A percentile compares a stretch with the other conserved stretches of the same genome.
These are phyloP conservation scores for Pyrgus malvae DNA, from an alignment of 2,888 invertebrate species.

Conservation along the genomic window DNA sequence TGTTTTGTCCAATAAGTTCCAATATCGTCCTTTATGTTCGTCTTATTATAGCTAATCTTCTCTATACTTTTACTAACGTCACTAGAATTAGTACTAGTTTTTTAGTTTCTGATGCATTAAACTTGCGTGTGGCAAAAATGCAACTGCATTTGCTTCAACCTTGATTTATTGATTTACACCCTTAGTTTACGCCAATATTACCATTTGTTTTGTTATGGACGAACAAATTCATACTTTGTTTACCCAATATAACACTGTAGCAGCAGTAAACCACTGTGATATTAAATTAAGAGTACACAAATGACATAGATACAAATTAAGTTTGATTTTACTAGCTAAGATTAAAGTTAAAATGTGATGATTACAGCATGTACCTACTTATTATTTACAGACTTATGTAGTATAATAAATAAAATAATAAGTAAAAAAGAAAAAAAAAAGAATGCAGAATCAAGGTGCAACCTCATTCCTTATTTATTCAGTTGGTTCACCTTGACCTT, in stretches of 20 bases:
- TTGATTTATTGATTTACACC: conserved; percentile 66
- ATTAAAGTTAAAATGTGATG: no score
- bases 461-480: conserved; percentile 21
- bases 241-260: no score
- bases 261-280: no score
- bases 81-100: no score
- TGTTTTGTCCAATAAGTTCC: conserved; percentile 34
- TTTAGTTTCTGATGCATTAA: not conserved
- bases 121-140: conserved; percentile 45
- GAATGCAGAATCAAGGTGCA: conserved; percentile 13
- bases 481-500: conserved; percentile 24
- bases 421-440: no score
- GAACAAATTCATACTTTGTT: conserved; percentile 24
- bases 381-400: not conserved
- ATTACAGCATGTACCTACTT: not conserved
- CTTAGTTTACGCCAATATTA: conserved; percentile 35
- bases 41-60: not conserved
- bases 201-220: conserved; percentile 13
- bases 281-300: no score
- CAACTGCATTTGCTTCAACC: conserved; percentile 53
- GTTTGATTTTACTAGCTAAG: no score
- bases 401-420: no score
- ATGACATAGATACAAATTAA: no score
- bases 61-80: no score
- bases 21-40: not conserved